Evolutionary conservation across 2,888 invertebrate genomes (phyloP), one percentile per base, ranked within the genome.

Genomic region (Mythimna pallens): DNA sequence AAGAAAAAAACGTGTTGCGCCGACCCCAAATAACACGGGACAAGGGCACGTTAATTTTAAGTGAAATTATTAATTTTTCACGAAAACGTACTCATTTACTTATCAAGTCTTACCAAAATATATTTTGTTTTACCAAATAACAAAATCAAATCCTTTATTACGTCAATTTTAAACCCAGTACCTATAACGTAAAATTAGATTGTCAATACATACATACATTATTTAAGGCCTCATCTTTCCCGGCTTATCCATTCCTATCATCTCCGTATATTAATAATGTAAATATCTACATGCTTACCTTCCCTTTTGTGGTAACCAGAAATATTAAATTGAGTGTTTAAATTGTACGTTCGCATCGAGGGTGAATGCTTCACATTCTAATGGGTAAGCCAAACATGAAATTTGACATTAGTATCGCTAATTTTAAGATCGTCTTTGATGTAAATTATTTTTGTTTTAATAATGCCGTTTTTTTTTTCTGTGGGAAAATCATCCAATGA

Each of bases 251-350:
- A 62, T 67, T 54, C 80, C 80, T 83, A 71, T 74, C 65, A 80
- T 81, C 70, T 80, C 25, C n/a, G 20, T 57, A 59, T 70, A 81
- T 80, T 83, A 80, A 70, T 80, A 74, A 80, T 79, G 68, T 68
- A 74, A 83, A 83, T 83, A 74, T 68, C 65, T 65, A 52, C 76
- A 80, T 58, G 65, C 75, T 55, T 74, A 64, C 58, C 67, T 68
- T 68, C 65, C 75, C 67, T 59, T 80, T 65, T 80, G 81, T 74
- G 84, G 80, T 80, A 47, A 83, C 67, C 80, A 70, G 84, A 81
- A 83, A 81, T 81, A 81, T 81, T 83, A 80, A 80, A 83, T 83
- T 73, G 74, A 73, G 80, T 80, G 57, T 67, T 68, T 72, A 82
- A 65, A 67, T 74, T 80, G 36, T 70, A 73, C 63, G 59, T 40